Conservation (phyloP, 2,113 vertebrate species). For the Ifrita kowaldi region DNA sequence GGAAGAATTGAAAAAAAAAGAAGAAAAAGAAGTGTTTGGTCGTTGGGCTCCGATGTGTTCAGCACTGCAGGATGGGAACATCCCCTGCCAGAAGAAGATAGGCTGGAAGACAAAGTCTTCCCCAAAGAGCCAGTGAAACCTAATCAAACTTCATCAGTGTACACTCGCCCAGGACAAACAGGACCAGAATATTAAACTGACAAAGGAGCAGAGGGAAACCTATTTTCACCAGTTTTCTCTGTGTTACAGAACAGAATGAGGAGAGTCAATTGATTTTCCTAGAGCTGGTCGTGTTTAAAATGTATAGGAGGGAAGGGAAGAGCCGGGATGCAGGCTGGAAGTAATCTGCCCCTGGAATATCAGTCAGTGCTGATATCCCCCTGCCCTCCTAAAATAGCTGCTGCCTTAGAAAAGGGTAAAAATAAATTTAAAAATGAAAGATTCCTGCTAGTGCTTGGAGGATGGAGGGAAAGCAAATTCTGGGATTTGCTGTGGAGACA, state of each 20-base stretch:
- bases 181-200: constrained; percentile 19
- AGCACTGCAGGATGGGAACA: neutral
- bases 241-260: neutral
- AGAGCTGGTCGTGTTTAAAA: neutral
- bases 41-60: neutral
- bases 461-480: neutral
- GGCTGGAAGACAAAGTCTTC: neutral
- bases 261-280: neutral
- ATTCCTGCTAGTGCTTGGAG: neutral
- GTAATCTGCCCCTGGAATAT: neutral
- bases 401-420: neutral
- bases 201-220: neutral
- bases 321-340: neutral
- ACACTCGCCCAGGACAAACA: neutral
- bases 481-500: neutral
- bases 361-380: neutral
- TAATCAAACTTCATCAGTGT: neutral
- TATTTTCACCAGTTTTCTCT: neutral
- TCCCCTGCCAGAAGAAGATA: neutral
- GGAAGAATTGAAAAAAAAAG: neutral
- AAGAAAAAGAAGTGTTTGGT: neutral
- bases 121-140: neutral
- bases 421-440: neutral
- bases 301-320: neutral
- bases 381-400: neutral